A percentile compares a stretch with the other conserved stretches of the same genome.
phyloP scores from a whole-genome alignment of 2,113 vertebrate genomes.

The Centrocercus urophasianus region DNA sequence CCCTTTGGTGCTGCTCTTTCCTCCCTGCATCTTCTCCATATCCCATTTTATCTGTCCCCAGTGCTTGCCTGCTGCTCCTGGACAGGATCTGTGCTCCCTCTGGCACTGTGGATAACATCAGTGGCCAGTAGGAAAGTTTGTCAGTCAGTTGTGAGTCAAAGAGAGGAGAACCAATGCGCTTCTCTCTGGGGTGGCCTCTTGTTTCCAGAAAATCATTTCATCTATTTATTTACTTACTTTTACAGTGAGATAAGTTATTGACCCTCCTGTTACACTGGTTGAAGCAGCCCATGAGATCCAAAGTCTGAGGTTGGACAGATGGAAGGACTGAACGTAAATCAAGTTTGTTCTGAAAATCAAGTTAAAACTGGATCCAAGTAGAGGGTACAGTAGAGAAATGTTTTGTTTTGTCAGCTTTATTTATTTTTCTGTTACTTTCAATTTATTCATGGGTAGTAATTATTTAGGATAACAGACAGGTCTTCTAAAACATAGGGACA shows the following conservation, averaged over 20 bases:
- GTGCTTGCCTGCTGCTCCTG: neutral
- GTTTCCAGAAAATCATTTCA: neutral
- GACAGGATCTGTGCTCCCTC: neutral
- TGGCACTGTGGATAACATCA: rapidly evolving
- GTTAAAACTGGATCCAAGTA: neutral
- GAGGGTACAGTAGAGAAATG: neutral
- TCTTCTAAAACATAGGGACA: neutral
- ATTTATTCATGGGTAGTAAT: neutral
- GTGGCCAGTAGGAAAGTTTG: rapidly evolving
- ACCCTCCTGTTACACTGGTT: neutral
- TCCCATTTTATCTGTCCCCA: neutral
- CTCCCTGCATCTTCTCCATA: rapidly evolving
- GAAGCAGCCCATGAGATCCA: neutral
- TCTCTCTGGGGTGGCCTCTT: neutral
- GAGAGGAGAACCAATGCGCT: rapidly evolving
- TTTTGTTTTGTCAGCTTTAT: neutral
- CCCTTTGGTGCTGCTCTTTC: rapidly evolving
- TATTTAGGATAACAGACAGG: neutral
- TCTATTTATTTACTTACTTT: neutral
- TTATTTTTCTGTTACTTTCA: neutral
- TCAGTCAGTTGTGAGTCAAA: neutral
- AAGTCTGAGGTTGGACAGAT: neutral
- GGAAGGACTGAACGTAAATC: neutral
- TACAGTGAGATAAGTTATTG: rapidly evolving
- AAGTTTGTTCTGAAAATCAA: neutral